Base-by-base conservation (phyloP, 64 coral and sea anemone species). In the Pocillopora damicornis region DNA sequence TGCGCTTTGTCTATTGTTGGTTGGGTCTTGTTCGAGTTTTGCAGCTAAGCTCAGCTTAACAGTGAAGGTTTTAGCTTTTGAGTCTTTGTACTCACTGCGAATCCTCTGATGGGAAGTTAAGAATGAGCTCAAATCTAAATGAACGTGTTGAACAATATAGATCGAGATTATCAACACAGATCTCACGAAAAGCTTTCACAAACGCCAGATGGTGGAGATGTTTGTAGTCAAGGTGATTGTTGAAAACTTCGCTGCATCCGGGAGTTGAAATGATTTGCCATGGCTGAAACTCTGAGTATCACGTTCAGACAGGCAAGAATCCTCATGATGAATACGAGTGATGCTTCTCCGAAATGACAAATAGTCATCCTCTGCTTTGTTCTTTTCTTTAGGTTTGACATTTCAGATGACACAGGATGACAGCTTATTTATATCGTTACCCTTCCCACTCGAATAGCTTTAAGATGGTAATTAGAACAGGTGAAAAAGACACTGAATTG, bases 171-270 rank as follows among this genome's bases (percentile, higher is more conserved):
- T 35, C 26, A 13, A 20, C 37, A 72, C 2, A 5, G 62, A 68
- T 20, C 35, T 11, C 62, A 16, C 22, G 18, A 85, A 72, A 85
- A 26, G 36, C 20, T n/a, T 58, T 51, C 16, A 20, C 38, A 20
- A 18, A 18, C 38, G 38, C 37, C 81, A 85, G 65, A 85, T 85
- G 81, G 69, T 73, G 81, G 37, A 22, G n/a, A 58, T 35, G 8
- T 83, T 83, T 67, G 61, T 23, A 23, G 20, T 67, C 38, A 51
- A 7, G 64, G 16, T 18, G 15, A 45, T 77, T 51, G 38, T 85
- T 85, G 38, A 85, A 42, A 72, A 13, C 20, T 13, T 69, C 63
- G 12, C 25, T 57, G 22, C 20, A 85, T 85, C 64, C 81, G 63
- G 81, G 42, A 72, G 38, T 36, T 20, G 62, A n/a, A 36, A 81